Conservation (phyloP, 2,797 vertebrate species). For the Mormyrops attenuatus region DNA sequence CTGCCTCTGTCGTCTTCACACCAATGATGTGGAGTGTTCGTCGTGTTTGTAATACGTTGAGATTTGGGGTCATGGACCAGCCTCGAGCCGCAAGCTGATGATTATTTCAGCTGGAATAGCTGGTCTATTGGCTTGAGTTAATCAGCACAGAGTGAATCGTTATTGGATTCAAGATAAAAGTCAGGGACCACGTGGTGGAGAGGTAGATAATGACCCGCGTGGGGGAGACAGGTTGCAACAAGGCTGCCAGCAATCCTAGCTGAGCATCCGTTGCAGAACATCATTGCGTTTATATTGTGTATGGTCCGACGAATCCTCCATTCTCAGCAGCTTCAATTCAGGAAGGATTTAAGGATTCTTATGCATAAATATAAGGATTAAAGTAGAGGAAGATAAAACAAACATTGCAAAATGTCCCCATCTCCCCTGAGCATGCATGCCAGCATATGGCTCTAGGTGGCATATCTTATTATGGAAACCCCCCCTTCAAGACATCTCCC, state of each 20-base stretch:
- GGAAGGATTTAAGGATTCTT: background rate
- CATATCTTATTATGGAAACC: background rate
- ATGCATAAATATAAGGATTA: background rate
- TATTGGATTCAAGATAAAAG: slow-evolving; percentile 12
- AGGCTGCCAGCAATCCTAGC: background rate
- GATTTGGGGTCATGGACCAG: background rate
- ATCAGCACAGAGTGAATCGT: slow-evolving; percentile 4
- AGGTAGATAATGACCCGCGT: slow-evolving; percentile 5
- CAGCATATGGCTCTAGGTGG: background rate
- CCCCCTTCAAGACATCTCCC: background rate
- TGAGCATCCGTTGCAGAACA: background rate
- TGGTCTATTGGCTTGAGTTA: background rate
- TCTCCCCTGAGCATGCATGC: background rate
- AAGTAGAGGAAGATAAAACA: background rate
- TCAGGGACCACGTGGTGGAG: background rate
- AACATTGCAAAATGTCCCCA: background rate
- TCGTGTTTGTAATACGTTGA: background rate
- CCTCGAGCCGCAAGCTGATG: background rate
- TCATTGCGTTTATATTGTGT: background rate
- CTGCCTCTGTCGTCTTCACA: background rate
- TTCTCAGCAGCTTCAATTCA: background rate
- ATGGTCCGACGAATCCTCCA: background rate
- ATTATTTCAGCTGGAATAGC: background rate
- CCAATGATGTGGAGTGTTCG: background rate
- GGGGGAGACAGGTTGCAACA: background rate